A percentile compares a stretch with the other conserved stretches of the same genome.
Conservation (phyloP, 2,888 invertebrate species). For the Pterostichus madidus region DNA sequence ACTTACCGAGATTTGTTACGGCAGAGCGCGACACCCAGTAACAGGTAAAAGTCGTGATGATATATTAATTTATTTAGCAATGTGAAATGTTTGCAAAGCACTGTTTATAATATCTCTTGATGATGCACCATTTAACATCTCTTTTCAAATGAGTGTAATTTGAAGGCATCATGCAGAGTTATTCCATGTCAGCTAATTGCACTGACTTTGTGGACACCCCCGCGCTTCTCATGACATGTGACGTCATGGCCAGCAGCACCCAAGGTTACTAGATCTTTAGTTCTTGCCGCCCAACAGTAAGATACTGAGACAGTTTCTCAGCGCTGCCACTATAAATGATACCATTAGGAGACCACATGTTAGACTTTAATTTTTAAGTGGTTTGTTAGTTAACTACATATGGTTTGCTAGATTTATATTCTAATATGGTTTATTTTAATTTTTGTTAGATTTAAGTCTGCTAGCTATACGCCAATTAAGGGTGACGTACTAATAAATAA, state of each 20-base stretch:
- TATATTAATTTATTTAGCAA: too few relatives aligned
- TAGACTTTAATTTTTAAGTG: background rate
- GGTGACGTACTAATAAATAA: too few relatives aligned
- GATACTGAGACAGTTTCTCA: background rate
- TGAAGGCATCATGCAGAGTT: slow-evolving; percentile 50
- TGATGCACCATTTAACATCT: slow-evolving; percentile 7
- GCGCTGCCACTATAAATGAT: background rate
- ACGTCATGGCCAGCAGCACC: slow-evolving; percentile 12
- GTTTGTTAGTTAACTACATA: background rate
- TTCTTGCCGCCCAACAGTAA: slow-evolving; percentile 20
- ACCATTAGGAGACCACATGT: slow-evolving; percentile 28
- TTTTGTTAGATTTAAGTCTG: too few relatives aligned
- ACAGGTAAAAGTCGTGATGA: too few relatives aligned
- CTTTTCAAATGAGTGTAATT: slow-evolving; percentile 17
- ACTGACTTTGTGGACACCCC: slow-evolving; percentile 33
- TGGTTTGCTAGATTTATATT: background rate
- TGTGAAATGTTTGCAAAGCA: too few relatives aligned
- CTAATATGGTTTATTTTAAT: background rate
- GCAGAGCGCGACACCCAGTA: too few relatives aligned
- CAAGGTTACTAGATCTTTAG: slow-evolving; percentile 26
- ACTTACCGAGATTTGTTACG: too few relatives aligned
- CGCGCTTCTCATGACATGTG: slow-evolving; percentile 14
- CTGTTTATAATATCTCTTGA: too few relatives aligned
- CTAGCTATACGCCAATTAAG: too few relatives aligned
- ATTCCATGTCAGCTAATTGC: slow-evolving; percentile 45